Evolutionary conservation across 2,797 vertebrate species (phyloP), one percentile per base, ranked within the genome.

Genomic region (Adrianichthys oophorus): DNA sequence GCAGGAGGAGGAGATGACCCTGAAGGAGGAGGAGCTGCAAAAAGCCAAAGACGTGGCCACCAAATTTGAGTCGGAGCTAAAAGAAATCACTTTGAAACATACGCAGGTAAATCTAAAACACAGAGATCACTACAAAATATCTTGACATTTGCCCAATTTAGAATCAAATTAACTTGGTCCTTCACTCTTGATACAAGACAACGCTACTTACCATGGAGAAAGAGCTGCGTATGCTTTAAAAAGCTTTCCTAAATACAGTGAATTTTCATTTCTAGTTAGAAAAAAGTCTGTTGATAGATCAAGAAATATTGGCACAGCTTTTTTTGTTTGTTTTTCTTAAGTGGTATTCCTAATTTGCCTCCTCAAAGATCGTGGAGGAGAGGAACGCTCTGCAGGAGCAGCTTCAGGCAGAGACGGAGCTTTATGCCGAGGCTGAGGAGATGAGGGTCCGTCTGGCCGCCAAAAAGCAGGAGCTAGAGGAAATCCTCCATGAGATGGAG

Each of bases 401-500:
- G 86, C 93, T 99, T n/a, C 96, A 97, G 81, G 96, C 95, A 0
- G 97, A 99, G 82, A 97, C 96, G 0, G 97, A 98, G 85, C 85
- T 99, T 41, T 98, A 93, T 0, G 96, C 96, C 0, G 97, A 99
- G 88, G 96, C 96, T 0, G 97, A 99, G 84, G 96, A 99, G 89
- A 95, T 98, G 95, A 91, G 96, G 56, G 93, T 98, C 26, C 95
- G 95, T 4, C 85, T 98, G 73, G 93, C 77, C 0, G 91, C 95
- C 12, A 99, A 98, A 89, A 98, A 95, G 76, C 95, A 98, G 82
- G 97, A 98, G 88, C 70, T 99, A 80, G 97, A 99, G 78, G 97
- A 99, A 82, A 96, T 98, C 74, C 90, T 99, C 23, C 96, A 97
- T 0, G 97, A 99, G 86, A 97, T 98, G 97, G 97, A 99, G 87